A percentile compares a stretch with the other conserved stretches of the same genome.
Evolutionary conservation across 2,888 invertebrate species (phyloP).

Genomic region (Agonum fuliginosum): DNA sequence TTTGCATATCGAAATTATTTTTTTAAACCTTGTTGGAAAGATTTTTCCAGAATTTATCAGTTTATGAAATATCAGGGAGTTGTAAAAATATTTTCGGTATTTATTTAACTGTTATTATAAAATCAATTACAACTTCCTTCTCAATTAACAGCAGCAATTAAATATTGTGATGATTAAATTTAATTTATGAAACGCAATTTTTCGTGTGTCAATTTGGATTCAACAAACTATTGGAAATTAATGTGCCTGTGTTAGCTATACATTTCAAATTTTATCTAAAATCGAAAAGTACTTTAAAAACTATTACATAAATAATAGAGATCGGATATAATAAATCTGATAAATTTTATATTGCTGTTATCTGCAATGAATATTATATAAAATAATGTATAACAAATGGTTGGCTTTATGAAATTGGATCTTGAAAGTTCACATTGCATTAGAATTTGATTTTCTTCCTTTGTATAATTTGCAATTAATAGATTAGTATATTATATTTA

Average conservation of each 20-base stretch:
- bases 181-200: constrained; percentile 26
- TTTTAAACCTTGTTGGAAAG: constrained; percentile 19
- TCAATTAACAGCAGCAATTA: constrained; percentile 8
- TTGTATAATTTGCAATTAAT: constrained; percentile 11
- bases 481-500: constrained; percentile 20
- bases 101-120: neutral
- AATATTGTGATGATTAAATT: constrained; percentile 25
- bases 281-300: constrained; percentile 24
- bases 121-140: neutral
- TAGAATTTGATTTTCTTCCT: neutral
- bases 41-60: neutral
- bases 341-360: constrained; percentile 43
- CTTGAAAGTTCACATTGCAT: constrained; percentile 34
- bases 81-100: neutral
- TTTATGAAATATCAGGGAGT: neutral
- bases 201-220: constrained; percentile 42
- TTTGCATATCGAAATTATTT: neutral
- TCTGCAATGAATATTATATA: constrained; percentile 51
- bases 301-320: constrained; percentile 29
- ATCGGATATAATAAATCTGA: constrained; percentile 34
- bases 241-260: constrained; percentile 42
- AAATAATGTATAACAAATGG: constrained; percentile 51
- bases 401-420: constrained; percentile 49
- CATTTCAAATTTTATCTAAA: constrained; percentile 43
- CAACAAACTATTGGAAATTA: constrained; percentile 40